phyloP scores from a whole-genome alignment of 1,140 invertebrate species.

The Apis laboriosa region DNA sequence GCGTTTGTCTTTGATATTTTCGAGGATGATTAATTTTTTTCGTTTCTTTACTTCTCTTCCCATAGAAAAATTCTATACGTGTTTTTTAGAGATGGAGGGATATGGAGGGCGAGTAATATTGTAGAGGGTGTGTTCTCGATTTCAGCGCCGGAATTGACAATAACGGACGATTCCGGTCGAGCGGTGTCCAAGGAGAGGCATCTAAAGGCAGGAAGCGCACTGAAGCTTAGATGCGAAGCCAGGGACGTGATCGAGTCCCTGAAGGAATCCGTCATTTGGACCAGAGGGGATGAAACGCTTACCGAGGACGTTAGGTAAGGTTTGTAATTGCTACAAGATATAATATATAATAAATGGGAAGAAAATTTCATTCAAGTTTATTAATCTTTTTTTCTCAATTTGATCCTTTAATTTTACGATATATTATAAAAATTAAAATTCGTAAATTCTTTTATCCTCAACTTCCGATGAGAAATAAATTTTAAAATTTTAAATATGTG shows the following conservation, averaged over 20 bases:
- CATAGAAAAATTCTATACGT: no score
- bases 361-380: background rate
- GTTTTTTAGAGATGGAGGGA: no score
- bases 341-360: background rate
- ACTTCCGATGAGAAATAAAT: no score
- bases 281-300: slow-evolving; percentile 77
- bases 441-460: no score
- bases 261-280: slow-evolving; percentile 80
- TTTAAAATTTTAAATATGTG: no score
- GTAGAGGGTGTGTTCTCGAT: slow-evolving; percentile 6
- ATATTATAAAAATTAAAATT: no score
- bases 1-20: no score
- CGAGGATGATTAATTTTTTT: no score
- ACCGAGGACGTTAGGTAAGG: slow-evolving; percentile 78
- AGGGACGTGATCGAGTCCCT: slow-evolving; percentile 75
- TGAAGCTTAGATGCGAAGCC: slow-evolving; percentile 81
- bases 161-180: slow-evolving; percentile 82
- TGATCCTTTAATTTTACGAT: no score
- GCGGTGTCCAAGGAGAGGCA: slow-evolving; percentile 80
- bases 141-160: slow-evolving; percentile 81
- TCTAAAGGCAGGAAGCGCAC: slow-evolving; percentile 81
- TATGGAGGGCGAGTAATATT: background rate
- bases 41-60: no score
- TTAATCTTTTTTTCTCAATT: no score
- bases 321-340: no score